Evolutionary conservation across 2,888 invertebrate species (phyloP).

Genomic region (Diabrotica balteata): DNA sequence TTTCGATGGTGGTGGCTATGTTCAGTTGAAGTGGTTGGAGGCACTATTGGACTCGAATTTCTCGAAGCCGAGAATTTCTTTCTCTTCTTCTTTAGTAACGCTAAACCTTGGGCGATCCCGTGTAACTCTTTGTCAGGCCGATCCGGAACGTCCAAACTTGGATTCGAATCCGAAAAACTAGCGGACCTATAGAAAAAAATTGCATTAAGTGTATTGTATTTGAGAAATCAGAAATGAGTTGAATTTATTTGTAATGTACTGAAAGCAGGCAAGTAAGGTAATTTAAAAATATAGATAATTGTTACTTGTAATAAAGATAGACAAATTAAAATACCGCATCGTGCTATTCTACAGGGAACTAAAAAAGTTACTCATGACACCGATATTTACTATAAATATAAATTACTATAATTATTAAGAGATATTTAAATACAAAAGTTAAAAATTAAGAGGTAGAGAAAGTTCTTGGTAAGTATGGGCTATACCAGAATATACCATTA

Average conservation of each 20-base stretch:
- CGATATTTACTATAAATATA: too few relatives aligned
- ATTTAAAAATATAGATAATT: too few relatives aligned
- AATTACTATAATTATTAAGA: too few relatives aligned
- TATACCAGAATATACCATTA: background rate
- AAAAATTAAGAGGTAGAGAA: too few relatives aligned
- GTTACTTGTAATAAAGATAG: too few relatives aligned
- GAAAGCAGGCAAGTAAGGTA: too few relatives aligned
- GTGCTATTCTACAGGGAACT: too few relatives aligned
- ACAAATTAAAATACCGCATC: too few relatives aligned
- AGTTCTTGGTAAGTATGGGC: too few relatives aligned
- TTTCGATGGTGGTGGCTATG: slow-evolving; percentile 31
- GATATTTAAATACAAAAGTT: too few relatives aligned
- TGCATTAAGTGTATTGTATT: background rate
- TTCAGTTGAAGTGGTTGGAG: slow-evolving; percentile 60
- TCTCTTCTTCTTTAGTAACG: slow-evolving; percentile 78
- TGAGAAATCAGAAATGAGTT: background rate
- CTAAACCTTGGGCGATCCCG: slow-evolving; percentile 68
- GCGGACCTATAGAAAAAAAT: slow-evolving; percentile 63
- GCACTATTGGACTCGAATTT: slow-evolving; percentile 68
- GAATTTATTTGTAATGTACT: too few relatives aligned
- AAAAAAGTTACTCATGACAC: too few relatives aligned
- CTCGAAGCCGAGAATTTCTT: slow-evolving; percentile 85
- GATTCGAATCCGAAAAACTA: slow-evolving; percentile 74
- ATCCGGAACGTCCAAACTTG: slow-evolving; percentile 63
- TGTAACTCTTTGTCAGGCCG: slow-evolving; percentile 51